These are phyloP conservation scores for Chaetops frenatus DNA, from an alignment of 2,113 vertebrate genomes.

Conservation along the genomic window DNA sequence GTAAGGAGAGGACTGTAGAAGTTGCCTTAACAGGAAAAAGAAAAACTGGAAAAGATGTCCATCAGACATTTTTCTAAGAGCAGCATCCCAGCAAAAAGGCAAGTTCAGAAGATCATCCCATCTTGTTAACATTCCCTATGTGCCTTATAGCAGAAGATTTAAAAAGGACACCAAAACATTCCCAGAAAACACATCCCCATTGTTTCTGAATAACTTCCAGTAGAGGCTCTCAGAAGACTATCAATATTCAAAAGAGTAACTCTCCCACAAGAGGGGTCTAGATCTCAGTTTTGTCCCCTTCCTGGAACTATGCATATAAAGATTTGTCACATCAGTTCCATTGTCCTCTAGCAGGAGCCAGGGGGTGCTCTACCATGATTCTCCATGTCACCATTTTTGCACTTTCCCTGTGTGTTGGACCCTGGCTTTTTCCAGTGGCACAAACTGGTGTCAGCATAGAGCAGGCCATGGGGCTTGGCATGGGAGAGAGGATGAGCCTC, in stretches of 20 bases:
- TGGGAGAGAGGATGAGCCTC: not conserved
- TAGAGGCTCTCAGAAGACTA: not conserved
- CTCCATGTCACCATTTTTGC: not conserved
- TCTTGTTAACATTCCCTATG: fast-evolving
- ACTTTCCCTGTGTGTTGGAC: not conserved
- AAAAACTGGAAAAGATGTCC: not conserved
- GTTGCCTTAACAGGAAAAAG: not conserved
- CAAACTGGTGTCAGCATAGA: fast-evolving
- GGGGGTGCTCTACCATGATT: not conserved
- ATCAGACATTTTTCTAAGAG: not conserved
- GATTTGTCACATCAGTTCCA: not conserved
- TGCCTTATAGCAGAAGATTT: not conserved
- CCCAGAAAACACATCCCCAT: not conserved
- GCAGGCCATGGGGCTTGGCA: not conserved
- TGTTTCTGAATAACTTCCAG: not conserved
- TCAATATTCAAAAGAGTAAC: not conserved
- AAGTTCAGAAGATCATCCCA: not conserved
- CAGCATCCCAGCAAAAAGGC: not conserved
- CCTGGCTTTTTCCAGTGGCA: not conserved
- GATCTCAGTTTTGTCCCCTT: not conserved
- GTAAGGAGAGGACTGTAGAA: not conserved
- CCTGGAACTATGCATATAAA: not conserved
- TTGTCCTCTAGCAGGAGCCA: not conserved
- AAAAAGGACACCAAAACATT: not conserved
- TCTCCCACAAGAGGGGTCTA: fast-evolving